Percentiles rank a stretch among this genome's conserved stretches.
Conservation (phyloP, 2,797 vertebrate genomes). For the Pangasius larnaudii region DNA sequence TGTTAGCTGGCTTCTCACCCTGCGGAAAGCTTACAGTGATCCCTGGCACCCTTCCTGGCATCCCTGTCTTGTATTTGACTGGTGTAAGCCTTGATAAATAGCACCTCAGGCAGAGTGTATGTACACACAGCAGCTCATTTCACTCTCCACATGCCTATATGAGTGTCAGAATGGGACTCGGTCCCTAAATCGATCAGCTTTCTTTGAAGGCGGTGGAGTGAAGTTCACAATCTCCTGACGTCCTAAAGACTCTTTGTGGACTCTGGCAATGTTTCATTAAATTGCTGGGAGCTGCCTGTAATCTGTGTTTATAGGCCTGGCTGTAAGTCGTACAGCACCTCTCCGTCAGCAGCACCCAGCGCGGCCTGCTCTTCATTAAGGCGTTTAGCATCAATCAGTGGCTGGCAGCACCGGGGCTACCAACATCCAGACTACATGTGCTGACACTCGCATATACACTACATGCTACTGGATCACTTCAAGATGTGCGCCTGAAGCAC, state of each 20-base stretch:
- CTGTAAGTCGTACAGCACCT: constrained; percentile 27
- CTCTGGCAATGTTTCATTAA: constrained; percentile 32
- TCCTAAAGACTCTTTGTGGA: constrained; percentile 14
- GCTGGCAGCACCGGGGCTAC: constrained; percentile 11
- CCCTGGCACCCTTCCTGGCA: neutral
- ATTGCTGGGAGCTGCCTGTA: constrained; percentile 37
- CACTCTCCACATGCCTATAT: constrained; percentile 18
- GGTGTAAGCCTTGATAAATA: constrained; percentile 32
- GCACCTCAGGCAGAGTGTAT: constrained; percentile 23
- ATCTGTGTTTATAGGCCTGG: constrained; percentile 42
- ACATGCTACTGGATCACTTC: constrained; percentile 21
- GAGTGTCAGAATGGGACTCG: constrained; percentile 13
- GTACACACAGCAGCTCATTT: constrained; percentile 20
- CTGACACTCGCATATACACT: constrained; percentile 26
- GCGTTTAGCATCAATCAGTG: constrained; percentile 33
- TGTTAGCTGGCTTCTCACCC: neutral
- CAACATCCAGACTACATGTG: constrained; percentile 13
- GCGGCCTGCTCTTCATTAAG: constrained; percentile 43
- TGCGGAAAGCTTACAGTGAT: constrained; percentile 6
- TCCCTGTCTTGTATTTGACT: constrained; percentile 9
- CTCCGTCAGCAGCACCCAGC: neutral
- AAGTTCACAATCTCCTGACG: neutral
- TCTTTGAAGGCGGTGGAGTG: constrained; percentile 8
- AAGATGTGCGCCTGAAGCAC: constrained; percentile 25
- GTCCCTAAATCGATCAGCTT: constrained; percentile 26